phyloP scores from a whole-genome alignment of 2,797 vertebrate species.

The Amblyopsis hoosieri region DNA sequence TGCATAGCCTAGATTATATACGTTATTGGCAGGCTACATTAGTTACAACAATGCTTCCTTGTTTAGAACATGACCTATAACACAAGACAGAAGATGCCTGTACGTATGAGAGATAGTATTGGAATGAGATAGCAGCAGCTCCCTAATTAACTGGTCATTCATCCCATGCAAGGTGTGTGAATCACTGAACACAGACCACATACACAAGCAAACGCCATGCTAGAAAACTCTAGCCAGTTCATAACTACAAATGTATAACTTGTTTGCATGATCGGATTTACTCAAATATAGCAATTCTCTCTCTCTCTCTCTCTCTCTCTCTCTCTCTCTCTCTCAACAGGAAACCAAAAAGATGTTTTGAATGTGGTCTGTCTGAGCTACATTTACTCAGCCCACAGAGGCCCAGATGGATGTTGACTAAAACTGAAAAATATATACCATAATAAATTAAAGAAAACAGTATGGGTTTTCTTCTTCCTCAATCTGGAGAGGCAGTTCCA shows the following conservation, averaged over 20 bases:
- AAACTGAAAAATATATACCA: neutral
- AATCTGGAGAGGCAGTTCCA: too few species aligned
- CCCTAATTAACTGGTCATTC: constrained; percentile 20
- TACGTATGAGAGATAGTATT: constrained; percentile 10
- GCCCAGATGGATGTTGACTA: constrained; percentile 40
- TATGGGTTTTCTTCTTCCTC: too few species aligned
- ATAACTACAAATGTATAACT: neutral
- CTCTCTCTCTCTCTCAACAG: constrained; percentile 16
- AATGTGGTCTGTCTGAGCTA: constrained; percentile 24
- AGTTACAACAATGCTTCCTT: neutral
- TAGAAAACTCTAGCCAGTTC: constrained; percentile 21
- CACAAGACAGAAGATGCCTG: constrained; percentile 1
- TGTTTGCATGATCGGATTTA: constrained; percentile 11
- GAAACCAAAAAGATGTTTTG: constrained; percentile 21
- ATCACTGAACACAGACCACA: constrained; percentile 16
- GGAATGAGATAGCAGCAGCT: constrained; percentile 31
- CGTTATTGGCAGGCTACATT: neutral
- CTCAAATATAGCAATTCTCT: constrained; percentile 5
- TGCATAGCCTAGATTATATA: neutral
- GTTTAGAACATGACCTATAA: neutral
- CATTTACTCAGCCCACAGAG: constrained; percentile 14
- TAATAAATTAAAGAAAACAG: too few species aligned
- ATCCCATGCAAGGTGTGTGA: constrained; percentile 19
- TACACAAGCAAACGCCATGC: constrained; percentile 1
- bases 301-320: constrained; percentile 18